These are phyloP conservation scores for Colletes collaris DNA, from an alignment of 2,888 invertebrate genomes.

Conservation along the genomic window DNA sequence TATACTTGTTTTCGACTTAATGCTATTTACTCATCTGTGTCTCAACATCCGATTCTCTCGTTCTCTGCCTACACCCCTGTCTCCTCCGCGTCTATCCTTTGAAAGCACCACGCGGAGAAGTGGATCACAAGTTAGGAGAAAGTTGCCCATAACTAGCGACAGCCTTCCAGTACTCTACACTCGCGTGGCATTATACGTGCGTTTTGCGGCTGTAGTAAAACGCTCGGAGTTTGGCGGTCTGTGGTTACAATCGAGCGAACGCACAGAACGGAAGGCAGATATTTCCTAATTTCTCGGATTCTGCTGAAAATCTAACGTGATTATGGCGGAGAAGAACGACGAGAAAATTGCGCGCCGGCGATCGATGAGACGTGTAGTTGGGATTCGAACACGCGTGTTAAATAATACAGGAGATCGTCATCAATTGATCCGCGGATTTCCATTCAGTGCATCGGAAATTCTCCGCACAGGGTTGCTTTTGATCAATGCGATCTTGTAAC, in stretches of 20 bases:
- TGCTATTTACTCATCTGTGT: neutral
- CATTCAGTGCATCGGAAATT: too few species aligned
- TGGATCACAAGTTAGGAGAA: constrained; percentile 37
- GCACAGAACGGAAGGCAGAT: constrained; percentile 36
- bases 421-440: too few species aligned
- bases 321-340: constrained; percentile 8
- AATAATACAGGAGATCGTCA: too few species aligned
- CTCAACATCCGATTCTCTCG: neutral
- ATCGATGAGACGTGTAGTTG: neutral
- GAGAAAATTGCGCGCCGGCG: neutral
- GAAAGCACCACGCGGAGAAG: constrained; percentile 8
- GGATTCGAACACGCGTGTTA: neutral
- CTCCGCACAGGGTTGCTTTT: too few species aligned
- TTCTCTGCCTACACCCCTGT: neutral
- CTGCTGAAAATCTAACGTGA: constrained; percentile 4
- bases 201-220: neutral
- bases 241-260: constrained; percentile 27
- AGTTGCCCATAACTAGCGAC: constrained; percentile 30
- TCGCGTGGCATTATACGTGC: constrained; percentile 10
- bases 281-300: constrained; percentile 23
- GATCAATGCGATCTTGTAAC: too few species aligned
- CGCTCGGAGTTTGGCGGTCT: constrained; percentile 32
- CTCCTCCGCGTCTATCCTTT: neutral
- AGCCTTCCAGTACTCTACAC: constrained; percentile 6
- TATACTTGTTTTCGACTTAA: neutral